Conservation (phyloP, 2,113 vertebrate genomes). For the Nothocercus julius region DNA sequence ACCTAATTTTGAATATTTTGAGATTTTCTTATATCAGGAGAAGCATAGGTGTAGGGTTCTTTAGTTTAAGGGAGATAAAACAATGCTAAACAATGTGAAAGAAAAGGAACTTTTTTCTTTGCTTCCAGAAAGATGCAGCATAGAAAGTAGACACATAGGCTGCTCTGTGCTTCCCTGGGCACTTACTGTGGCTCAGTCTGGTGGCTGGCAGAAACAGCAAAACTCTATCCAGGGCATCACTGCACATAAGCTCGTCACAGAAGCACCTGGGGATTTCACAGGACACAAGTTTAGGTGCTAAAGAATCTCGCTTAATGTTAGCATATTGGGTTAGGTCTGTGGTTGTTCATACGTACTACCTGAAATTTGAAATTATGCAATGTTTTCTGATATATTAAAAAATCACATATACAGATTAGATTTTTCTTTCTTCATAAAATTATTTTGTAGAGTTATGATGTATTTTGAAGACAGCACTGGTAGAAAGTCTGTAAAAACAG, state of each 20-base stretch:
- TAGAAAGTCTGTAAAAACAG: not conserved
- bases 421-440: not conserved
- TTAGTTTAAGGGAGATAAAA: not conserved
- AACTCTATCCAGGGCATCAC: not conserved
- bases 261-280: not conserved
- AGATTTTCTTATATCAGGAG: not conserved
- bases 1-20: not conserved
- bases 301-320: not conserved
- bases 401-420: not conserved
- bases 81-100: not conserved
- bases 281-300: not conserved
- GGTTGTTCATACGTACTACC: not conserved
- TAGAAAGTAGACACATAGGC: accelerated
- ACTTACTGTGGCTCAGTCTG: not conserved
- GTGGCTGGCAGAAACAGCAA: not conserved
- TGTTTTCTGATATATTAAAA: not conserved
- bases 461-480: not conserved
- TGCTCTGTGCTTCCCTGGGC: not conserved
- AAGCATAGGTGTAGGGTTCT: not conserved
- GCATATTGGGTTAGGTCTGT: not conserved
- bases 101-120: not conserved
- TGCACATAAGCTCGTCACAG: not conserved
- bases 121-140: not conserved
- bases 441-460: not conserved
- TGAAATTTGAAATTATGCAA: not conserved